Percentiles rank a stretch among this genome's conserved stretches.
phyloP scores from a whole-genome alignment of 2,113 vertebrate genomes.

The Aspiorhynchus laticeps region DNA sequence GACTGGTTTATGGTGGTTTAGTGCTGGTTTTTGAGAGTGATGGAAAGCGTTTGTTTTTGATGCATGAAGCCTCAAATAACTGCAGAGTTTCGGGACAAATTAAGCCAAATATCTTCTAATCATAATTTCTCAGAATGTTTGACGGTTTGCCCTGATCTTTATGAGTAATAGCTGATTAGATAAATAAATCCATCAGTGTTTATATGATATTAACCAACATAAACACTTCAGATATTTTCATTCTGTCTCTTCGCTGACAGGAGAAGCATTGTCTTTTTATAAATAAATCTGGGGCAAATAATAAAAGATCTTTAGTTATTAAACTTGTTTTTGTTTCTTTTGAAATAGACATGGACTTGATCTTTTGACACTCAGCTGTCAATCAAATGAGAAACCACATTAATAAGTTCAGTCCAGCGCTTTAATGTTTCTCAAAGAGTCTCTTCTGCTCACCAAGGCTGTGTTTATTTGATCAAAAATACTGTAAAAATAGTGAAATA shows the following conservation, averaged over 20 bases:
- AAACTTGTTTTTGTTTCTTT: background rate
- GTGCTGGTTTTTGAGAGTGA: no score
- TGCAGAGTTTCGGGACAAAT: background rate
- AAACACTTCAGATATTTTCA: background rate
- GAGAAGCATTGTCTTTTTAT: background rate
- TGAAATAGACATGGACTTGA: background rate
- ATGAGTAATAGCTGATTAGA: background rate
- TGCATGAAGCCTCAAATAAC: no score
- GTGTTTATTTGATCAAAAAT: no score
- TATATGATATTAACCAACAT: background rate
- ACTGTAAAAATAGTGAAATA: no score
- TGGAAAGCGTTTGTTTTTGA: no score
- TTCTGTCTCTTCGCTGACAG: background rate
- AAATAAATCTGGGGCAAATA: background rate
- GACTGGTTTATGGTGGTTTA: no score
- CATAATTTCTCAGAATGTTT: background rate
- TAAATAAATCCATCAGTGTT: constrained; percentile 8
- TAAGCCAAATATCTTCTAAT: background rate
- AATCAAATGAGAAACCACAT: no score
- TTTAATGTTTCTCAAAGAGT: background rate
- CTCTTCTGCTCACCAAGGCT: no score
- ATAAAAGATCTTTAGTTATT: background rate
- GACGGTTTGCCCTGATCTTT: background rate
- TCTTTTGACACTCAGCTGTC: no score
- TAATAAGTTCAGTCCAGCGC: no score